Evolutionary conservation across 2,113 vertebrate species (phyloP), one percentile per base, ranked within the genome.

Genomic region (Serinus canaria): DNA sequence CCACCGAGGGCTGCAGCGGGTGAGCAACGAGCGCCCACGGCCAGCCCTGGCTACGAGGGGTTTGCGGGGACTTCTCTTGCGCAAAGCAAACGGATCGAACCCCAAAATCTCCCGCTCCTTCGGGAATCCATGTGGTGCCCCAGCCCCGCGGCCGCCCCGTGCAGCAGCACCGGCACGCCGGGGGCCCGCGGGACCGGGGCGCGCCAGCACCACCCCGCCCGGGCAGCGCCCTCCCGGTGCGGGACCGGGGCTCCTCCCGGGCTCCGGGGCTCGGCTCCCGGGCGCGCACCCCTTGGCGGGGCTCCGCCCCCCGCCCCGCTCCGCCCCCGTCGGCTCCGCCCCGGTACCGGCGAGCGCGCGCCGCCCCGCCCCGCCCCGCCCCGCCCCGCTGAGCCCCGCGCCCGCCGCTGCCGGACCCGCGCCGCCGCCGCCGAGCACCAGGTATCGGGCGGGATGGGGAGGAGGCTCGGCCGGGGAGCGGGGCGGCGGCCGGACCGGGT

Each of bases 1-100:
- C 7, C 2, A 2, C 20, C 43, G 7, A 9, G 47, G 5, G 33
- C 35, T 2, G 33, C 55, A 16, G 46, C 2, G 4, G 44, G 27
- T 13, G 59, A 79, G 22, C 6, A 8, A 9, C 7, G 18, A 5
- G 50, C 7, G 13, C 25, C 27, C 50, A 37, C 2, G 1, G 73
- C 25, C 78, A 72, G 35, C 63, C 41, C 41, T 19, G 41, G 69
- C 39, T 30, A 1, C 49, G 33, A 28, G 39, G 5, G 70, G 14
- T 5, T 31, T 52, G 44, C 33, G 4, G 33, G 35, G 68, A 70
- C 41, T n/a, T 33, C 30, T 30, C 24, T 7, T 7, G 31, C 2
- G 68, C 41, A 31, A 73, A 77, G 49, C 69, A n/a, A 49, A n/a
- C 2, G 15, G 76, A 52, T 52, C 41, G 28, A 79, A 24, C 5